Conservation (phyloP, 2,113 vertebrate species). For the Stictonetta naevosa region DNA sequence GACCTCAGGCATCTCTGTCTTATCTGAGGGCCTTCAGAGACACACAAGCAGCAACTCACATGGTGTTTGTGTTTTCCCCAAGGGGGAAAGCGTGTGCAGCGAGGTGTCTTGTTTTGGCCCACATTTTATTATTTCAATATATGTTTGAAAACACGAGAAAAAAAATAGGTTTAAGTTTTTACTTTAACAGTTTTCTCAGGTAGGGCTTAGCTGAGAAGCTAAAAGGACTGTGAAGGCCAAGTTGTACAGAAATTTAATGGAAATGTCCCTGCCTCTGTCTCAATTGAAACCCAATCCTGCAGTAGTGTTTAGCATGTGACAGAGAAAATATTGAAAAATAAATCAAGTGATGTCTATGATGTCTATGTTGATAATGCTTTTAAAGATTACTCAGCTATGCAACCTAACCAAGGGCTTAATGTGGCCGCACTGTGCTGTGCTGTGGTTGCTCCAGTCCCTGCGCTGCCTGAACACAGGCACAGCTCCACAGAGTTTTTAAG, state of each 20-base stretch:
- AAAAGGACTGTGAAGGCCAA: slow-evolving; percentile 6
- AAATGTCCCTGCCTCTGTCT: slow-evolving; percentile 1
- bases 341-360: slow-evolving; percentile 21
- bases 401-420: not conserved
- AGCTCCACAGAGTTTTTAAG: not conserved
- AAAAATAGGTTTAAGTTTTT: not conserved
- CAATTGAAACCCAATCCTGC: slow-evolving; percentile 4
- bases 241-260: not conserved
- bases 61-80: not conserved
- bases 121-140: not conserved
- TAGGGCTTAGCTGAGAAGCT: not conserved
- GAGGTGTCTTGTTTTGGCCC: not conserved
- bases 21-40: not conserved
- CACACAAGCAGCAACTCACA: accelerated
- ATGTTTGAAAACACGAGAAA: not conserved
- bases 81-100: not conserved
- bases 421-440: slow-evolving; percentile 1
- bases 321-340: slow-evolving; percentile 3
- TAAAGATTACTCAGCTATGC: not conserved
- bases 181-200: not conserved
- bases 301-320: not conserved
- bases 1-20: not conserved
- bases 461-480: accelerated
- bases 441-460: not conserved
- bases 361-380: not conserved